Percentiles rank a stretch among this genome's conserved stretches.
phyloP scores from a whole-genome alignment of 1,140 invertebrate genomes.

The Apis mellifera region Amel_HAv3.1 CM009936.2:8315501-8316000 shows the following conservation, averaged over 20 bases:
- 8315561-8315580: conserved; percentile 7
- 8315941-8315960: conserved; percentile 18
- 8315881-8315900: background rate
- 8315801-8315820: conserved; percentile 53
- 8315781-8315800: no score
- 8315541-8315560: conserved; percentile 29
- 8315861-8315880: conserved; percentile 40
- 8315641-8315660: conserved; percentile 61
- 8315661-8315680: conserved; percentile 40
- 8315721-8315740: conserved; percentile 55
- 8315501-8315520: conserved; percentile 3
- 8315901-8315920: background rate
- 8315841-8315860: conserved; percentile 50
- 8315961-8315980: conserved; percentile 57
- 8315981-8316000: conserved; percentile 65
- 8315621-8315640: conserved; percentile 54
- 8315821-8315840: conserved; percentile 32
- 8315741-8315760: conserved; percentile 31
- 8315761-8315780: conserved; percentile 21
- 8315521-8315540: background rate
- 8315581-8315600: conserved; percentile 50
- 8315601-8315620: conserved; percentile 71
- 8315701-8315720: background rate
- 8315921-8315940: background rate
- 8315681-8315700: conserved; percentile 32